Evolutionary conservation across 2,888 invertebrate genomes (phyloP).

Genomic region (Meiosimyza platycephala): DNA sequence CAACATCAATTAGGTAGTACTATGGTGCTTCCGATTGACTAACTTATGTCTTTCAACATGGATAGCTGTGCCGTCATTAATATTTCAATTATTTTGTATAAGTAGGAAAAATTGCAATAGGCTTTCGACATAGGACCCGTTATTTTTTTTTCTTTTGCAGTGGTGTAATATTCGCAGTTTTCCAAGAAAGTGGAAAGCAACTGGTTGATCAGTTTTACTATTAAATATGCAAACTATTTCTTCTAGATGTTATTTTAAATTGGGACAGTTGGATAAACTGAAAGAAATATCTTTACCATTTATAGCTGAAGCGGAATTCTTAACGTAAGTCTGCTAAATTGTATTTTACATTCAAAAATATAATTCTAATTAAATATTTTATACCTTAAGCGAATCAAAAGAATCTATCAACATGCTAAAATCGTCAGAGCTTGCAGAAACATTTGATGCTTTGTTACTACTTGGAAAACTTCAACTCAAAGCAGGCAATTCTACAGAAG

Average conservation of each 20-base stretch:
- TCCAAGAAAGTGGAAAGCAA: no score
- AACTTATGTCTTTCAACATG: no score
- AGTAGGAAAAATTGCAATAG: no score
- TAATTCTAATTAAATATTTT: background rate
- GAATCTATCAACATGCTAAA: constrained; percentile 72
- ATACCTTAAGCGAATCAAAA: constrained; percentile 59
- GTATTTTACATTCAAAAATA: background rate
- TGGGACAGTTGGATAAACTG: constrained; percentile 49
- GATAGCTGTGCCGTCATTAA: no score
- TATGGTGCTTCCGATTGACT: no score
- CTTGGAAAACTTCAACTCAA: constrained; percentile 56
- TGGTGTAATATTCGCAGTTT: no score
- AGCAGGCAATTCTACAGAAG: constrained; percentile 71
- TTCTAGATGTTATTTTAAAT: constrained; percentile 55
- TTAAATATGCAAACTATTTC: constrained; percentile 52
- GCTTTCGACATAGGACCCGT: no score
- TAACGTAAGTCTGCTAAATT: constrained; percentile 50
- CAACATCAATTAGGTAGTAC: no score
- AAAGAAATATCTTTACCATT: constrained; percentile 48
- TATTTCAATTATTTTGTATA: no score
- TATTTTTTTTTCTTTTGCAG: no score
- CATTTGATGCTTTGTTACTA: constrained; percentile 55
- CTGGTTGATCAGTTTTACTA: background rate
- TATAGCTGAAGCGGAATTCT: constrained; percentile 53
- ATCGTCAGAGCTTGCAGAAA: constrained; percentile 45